Percentiles rank a stretch among this genome's conserved stretches.
phyloP scores from a whole-genome alignment of 2,797 vertebrate species.

The Smutsia temminckii region DNA sequence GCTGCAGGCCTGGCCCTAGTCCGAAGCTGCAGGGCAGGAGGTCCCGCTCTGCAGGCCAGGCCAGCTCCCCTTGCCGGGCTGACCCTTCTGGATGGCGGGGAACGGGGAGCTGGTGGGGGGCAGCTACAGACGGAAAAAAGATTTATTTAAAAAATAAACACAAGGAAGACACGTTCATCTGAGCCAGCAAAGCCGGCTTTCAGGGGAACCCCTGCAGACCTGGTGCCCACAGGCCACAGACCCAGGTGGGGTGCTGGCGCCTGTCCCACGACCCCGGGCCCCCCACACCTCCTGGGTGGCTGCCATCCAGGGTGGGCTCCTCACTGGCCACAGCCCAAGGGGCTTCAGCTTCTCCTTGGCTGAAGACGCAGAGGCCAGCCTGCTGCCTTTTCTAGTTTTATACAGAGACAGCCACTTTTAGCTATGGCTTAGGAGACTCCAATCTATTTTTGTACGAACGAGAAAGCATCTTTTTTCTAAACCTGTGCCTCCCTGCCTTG shows the following conservation, averaged over 20 bases:
- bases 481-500: constrained; percentile 78
- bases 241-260: neutral
- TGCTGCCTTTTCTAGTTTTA: constrained; percentile 82
- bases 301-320: neutral
- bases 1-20: constrained; percentile 90
- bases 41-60: neutral
- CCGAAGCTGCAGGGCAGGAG: neutral
- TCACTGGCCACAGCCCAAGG: neutral
- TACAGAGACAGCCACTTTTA: constrained; percentile 80
- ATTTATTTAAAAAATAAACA: constrained; percentile 58
- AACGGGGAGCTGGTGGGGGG: constrained; percentile 42
- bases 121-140: neutral
- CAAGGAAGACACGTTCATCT: constrained; percentile 67
- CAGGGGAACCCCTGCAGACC: constrained; percentile 67
- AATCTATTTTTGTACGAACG: constrained; percentile 83
- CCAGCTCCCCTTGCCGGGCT: neutral
- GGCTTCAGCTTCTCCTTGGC: neutral
- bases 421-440: constrained; percentile 76
- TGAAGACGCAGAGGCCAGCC: constrained; percentile 45
- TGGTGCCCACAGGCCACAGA: neutral
- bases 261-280: neutral
- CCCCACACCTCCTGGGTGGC: neutral
- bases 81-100: constrained; percentile 39
- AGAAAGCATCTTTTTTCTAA: constrained; percentile 75
- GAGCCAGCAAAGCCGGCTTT: constrained; percentile 77